These are phyloP conservation scores for Calonectris borealis DNA, from an alignment of 2,113 vertebrate genomes.

Conservation along the genomic window DNA sequence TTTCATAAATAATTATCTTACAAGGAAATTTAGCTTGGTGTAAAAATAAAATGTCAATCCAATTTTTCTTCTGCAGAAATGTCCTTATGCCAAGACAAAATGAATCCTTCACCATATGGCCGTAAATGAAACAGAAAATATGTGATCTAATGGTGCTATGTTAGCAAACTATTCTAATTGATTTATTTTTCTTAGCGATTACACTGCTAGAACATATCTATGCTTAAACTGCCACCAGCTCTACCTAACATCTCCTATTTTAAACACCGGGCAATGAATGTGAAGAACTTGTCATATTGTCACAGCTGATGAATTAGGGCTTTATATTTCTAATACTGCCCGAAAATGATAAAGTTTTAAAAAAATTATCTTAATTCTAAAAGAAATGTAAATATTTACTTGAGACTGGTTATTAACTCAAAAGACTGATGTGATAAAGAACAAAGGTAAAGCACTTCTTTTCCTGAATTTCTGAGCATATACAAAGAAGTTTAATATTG, in stretches of 20 bases:
- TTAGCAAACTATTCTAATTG: slow-evolving; percentile 51
- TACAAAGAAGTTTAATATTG: not conserved
- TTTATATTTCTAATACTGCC: not conserved
- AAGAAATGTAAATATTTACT: not conserved
- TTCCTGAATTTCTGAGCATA: not conserved
- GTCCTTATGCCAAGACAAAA: slow-evolving; percentile 30
- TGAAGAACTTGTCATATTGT: not conserved
- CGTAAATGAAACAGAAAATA: slow-evolving; percentile 25
- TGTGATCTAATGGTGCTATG: not conserved
- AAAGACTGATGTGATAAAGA: not conserved
- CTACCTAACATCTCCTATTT: not conserved
- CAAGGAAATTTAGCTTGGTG: slow-evolving; percentile 41
- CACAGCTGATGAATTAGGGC: not conserved
- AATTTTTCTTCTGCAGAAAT: slow-evolving; percentile 45
- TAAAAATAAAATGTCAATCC: slow-evolving; percentile 60
- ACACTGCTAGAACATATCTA: not conserved
- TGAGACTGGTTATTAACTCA: not conserved
- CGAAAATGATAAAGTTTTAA: not conserved
- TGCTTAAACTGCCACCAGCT: not conserved
- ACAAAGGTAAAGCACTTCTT: not conserved
- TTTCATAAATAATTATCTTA: slow-evolving; percentile 62
- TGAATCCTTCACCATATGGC: slow-evolving; percentile 43
- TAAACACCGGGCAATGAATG: not conserved
- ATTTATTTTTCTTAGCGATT: slow-evolving; percentile 44
- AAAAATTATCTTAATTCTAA: not conserved